These are phyloP conservation scores for Myotis myotis DNA, from an alignment of 2,797 vertebrate species.

Conservation along the genomic window DNA sequence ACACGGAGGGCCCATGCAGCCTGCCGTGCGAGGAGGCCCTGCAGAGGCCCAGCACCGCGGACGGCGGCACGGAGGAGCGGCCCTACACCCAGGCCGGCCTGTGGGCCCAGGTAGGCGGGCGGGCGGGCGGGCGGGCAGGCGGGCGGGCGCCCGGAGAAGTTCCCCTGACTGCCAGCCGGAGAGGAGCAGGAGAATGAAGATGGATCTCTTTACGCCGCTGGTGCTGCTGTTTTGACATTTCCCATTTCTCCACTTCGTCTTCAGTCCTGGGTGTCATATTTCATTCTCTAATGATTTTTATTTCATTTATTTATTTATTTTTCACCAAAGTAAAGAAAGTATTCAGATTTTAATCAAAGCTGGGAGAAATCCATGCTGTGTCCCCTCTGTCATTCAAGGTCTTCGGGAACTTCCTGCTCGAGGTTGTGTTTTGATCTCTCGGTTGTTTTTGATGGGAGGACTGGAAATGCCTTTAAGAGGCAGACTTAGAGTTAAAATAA, in stretches of 20 bases:
- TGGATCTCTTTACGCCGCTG: neutral
- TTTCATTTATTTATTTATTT: slow-evolving; percentile 9
- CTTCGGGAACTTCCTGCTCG: neutral
- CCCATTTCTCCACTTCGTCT: slow-evolving; percentile 40
- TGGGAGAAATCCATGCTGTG: neutral
- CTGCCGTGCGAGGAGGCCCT: slow-evolving; percentile 88
- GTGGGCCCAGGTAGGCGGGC: slow-evolving; percentile 54
- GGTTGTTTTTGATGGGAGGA: neutral
- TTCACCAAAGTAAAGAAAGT: slow-evolving; percentile 37
- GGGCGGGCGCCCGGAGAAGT: neutral
- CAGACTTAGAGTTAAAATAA: neutral
- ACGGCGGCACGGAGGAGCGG: slow-evolving; percentile 91
- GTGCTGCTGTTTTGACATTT: neutral
- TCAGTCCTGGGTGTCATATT: slow-evolving; percentile 33
- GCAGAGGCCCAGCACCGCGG: slow-evolving; percentile 92
- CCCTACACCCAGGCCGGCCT: slow-evolving; percentile 93
- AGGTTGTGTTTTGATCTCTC: neutral
- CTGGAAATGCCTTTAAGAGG: neutral
- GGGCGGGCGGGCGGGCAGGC: accelerated
- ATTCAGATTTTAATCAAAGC: slow-evolving; percentile 65
- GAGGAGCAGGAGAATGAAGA: neutral
- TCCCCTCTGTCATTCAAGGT: neutral
- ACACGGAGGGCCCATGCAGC: slow-evolving; percentile 80
- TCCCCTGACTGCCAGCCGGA: neutral
- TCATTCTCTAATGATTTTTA: slow-evolving; percentile 58